Conservation (phyloP, 2,888 invertebrate species). For the Dolichopus griseipennis region DNA sequence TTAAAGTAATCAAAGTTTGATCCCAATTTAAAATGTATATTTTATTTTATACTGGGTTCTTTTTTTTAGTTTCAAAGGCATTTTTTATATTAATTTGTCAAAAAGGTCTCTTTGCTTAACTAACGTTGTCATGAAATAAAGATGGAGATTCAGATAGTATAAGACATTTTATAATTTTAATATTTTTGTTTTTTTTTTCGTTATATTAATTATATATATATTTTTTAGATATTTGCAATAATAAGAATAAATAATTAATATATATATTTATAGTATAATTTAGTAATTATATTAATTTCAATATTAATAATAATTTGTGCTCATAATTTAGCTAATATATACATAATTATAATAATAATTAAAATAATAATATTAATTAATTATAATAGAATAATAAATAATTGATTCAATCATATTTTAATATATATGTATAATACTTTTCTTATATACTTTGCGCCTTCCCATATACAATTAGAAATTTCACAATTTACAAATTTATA, state of each 20-base stretch:
- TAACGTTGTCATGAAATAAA: no score
- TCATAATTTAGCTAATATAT: constrained; percentile 5
- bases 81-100: no score
- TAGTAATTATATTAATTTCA: no score
- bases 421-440: background rate
- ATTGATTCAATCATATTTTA: background rate
- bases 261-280: no score
- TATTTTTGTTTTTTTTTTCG: background rate
- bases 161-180: background rate
- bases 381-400: background rate
- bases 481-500: no score
- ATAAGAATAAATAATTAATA: background rate
- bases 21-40: no score
- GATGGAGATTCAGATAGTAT: no score
- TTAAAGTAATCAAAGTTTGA: no score
- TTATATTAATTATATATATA: background rate
- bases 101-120: no score
- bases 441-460: background rate
- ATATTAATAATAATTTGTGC: constrained; percentile 1
- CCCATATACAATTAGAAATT: background rate
- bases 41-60: no score
- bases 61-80: no score
- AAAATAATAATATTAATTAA: background rate
- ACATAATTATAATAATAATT: background rate
- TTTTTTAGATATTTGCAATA: background rate